Evolutionary conservation across 2,888 invertebrate species (phyloP), one percentile per base, ranked within the genome.

Genomic region (Plutella xylostella): DNA sequence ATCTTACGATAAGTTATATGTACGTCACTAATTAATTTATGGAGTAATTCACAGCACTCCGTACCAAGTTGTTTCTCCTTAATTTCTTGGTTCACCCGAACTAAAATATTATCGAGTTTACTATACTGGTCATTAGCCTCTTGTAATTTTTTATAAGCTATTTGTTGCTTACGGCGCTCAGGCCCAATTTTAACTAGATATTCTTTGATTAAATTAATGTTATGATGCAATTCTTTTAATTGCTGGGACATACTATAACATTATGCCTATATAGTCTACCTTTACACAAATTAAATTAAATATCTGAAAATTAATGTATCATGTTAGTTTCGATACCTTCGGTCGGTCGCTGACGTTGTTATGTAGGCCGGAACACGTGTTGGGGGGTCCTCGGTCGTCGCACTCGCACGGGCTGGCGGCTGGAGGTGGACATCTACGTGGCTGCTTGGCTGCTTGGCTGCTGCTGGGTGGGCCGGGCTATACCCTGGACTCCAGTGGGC

Each of bases 151-250:
- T 34, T 34, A 34, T 34, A 15, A 5, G 34, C 34, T 15, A 34
- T 34, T 4, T 34, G 15, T 15, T 34, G 14, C 34, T 34, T 34
- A 17, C 34, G 34, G 7, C 34, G 34, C 17, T 34, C 34, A 6
- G 34, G 34, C 3, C 34, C 34, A 15, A 34, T 34, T 34, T 34
- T 34, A 34, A 34, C 34, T 34, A 34, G 17, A 34, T 34, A 34
- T 34, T 34, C 34, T 14, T 34, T 34, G 7, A 34, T 17, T 9
- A 14, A 9, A 15, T 6, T 34, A 17, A 34, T 17, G 3, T 34
- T 9, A 34, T 9, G 4, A 15, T 34, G 34, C 4, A 17, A 15
- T 3, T 34, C 34, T 15, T 34, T 34, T 34, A 34, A 34, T 17
- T 34, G 17, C 17, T 34, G 9, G 3, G 34, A 34, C 34, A 34